A percentile compares a stretch with the other conserved stretches of the same genome.
Evolutionary conservation across 2,797 vertebrate genomes (phyloP).

Genomic region (Sebastes minor): DNA sequence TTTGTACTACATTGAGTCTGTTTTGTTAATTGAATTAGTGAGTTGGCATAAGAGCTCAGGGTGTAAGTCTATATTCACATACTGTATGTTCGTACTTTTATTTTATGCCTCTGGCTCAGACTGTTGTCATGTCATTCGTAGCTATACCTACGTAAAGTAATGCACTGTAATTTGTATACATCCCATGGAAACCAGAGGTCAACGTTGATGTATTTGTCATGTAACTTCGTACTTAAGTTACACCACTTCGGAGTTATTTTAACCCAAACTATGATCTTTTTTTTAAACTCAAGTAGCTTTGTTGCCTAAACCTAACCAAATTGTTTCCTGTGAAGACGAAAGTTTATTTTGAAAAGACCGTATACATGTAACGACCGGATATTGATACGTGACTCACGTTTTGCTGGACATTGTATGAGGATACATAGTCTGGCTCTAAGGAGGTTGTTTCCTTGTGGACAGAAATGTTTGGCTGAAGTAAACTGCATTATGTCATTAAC

Average conservation of each 20-base stretch:
- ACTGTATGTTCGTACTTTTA: background rate
- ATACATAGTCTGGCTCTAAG: background rate
- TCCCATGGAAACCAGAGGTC: background rate
- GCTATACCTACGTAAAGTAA: no score
- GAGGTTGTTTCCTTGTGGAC: background rate
- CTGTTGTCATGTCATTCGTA: no score
- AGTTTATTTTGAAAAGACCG: background rate
- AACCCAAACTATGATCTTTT: background rate
- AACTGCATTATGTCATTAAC: background rate
- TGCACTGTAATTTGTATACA: background rate
- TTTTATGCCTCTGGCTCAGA: background rate
- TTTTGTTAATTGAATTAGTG: background rate
- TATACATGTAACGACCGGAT: background rate
- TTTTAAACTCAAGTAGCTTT: background rate
- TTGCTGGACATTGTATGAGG: background rate
- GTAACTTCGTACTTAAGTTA: no score
- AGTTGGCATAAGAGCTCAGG: background rate
- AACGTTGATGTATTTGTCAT: background rate
- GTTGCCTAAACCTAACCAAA: background rate
- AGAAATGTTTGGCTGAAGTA: background rate
- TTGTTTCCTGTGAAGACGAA: background rate
- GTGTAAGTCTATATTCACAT: background rate
- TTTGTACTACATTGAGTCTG: background rate
- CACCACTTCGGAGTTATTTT: background rate
- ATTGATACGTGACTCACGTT: background rate